Evolutionary conservation across 2,113 vertebrate species (phyloP).

Genomic region (Gasterosteus nipponicus): DNA sequence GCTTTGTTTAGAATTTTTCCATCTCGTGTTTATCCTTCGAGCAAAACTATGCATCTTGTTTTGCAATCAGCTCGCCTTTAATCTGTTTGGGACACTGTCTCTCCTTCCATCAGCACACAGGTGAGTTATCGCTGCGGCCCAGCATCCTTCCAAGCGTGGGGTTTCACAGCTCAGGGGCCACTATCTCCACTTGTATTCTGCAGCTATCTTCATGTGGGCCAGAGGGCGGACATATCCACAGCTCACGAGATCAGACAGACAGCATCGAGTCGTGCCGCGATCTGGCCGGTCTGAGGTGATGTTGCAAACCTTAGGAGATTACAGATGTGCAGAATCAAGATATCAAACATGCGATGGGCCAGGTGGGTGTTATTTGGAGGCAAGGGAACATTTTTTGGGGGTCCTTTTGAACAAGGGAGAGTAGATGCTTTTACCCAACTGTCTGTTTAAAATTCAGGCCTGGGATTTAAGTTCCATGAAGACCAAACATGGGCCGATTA

Average conservation of each 20-base stretch:
- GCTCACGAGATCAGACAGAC: slow-evolving; percentile 64
- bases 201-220: slow-evolving; percentile 67
- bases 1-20: slow-evolving; percentile 64
- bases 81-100: slow-evolving; percentile 77
- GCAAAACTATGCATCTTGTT: slow-evolving; percentile 71
- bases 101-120: slow-evolving; percentile 71
- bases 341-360: slow-evolving; percentile 39
- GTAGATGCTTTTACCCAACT: slow-evolving; percentile 26
- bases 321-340: slow-evolving; percentile 54
- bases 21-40: slow-evolving; percentile 67
- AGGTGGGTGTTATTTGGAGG: slow-evolving; percentile 29
- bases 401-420: slow-evolving; percentile 21
- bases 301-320: slow-evolving; percentile 68
- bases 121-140: slow-evolving; percentile 74
- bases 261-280: slow-evolving; percentile 34
- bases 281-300: slow-evolving; percentile 41
- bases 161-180: slow-evolving; percentile 79
- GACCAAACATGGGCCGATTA: slow-evolving; percentile 46
- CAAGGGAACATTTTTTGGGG: slow-evolving; percentile 33
- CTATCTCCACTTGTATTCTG: slow-evolving; percentile 66
- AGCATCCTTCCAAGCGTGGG: slow-evolving; percentile 77
- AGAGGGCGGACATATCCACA: slow-evolving; percentile 54
- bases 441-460: slow-evolving; percentile 22
- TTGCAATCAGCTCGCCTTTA: slow-evolving; percentile 67
- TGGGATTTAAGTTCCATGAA: slow-evolving; percentile 31